Evolutionary conservation across 2,888 invertebrate species (phyloP).

Genomic region (Operophtera brumata): DNA sequence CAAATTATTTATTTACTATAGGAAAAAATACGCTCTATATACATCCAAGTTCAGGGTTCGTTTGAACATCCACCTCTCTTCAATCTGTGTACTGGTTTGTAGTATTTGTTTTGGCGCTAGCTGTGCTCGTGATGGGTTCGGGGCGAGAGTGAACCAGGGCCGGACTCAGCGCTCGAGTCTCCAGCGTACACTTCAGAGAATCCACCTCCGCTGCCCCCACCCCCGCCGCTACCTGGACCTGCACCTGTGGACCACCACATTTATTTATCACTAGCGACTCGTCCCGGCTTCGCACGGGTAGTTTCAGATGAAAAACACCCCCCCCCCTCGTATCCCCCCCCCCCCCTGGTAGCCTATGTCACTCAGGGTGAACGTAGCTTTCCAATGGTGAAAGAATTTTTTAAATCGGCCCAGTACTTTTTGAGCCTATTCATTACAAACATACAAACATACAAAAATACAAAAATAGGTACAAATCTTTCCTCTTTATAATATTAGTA

Average conservation of each 20-base stretch:
- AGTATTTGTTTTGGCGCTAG: slow-evolving; percentile 53
- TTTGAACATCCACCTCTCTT: neutral
- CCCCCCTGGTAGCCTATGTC: no score
- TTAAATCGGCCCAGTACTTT: no score
- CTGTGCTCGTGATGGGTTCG: slow-evolving; percentile 74
- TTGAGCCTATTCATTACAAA: no score
- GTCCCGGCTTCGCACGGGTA: no score
- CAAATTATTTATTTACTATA: neutral
- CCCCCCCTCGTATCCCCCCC: no score
- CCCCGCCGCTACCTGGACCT: slow-evolving; percentile 51
- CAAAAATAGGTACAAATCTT: no score
- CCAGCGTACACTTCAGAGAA: slow-evolving; percentile 76
- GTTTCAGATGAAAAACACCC: no score
- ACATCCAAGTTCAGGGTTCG: neutral
- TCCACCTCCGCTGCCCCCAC: slow-evolving; percentile 68
- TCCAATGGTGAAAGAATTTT: no score
- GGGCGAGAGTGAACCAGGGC: slow-evolving; percentile 72
- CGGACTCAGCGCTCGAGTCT: slow-evolving; percentile 73
- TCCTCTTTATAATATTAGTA: no score
- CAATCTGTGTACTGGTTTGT: slow-evolving; percentile 6
- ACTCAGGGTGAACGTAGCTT: no score
- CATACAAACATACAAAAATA: no score
- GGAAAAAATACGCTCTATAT: neutral
- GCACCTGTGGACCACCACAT: slow-evolving; percentile 15
- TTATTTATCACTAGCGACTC: no score